Evolutionary conservation across 1,140 invertebrate species (phyloP).

Genomic region (Papilio helenus): DNA sequence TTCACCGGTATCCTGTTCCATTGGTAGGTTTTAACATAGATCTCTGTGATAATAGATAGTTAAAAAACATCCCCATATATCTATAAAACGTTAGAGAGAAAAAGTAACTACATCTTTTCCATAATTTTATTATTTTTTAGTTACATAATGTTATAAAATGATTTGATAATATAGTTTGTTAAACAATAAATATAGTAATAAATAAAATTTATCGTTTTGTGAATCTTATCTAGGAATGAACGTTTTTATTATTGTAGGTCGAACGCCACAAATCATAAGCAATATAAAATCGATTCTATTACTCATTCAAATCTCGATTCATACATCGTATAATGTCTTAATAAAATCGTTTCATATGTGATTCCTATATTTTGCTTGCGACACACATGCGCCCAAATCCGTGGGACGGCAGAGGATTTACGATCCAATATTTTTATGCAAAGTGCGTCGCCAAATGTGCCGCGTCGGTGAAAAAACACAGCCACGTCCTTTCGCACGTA

Average conservation of each 20-base stretch:
- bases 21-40: conserved; percentile 21
- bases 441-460: conserved; percentile 82
- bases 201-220: neutral
- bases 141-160: no score
- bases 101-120: no score
- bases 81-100: neutral
- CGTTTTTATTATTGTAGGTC: neutral
- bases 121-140: no score
- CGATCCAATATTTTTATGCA: conserved; percentile 82
- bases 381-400: conserved; percentile 72
- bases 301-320: conserved; percentile 66
- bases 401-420: conserved; percentile 71
- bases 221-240: neutral
- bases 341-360: conserved; percentile 70
- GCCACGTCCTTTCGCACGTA: conserved; percentile 78
- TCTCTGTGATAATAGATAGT: neutral
- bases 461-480: conserved; percentile 73
- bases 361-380: conserved; percentile 68
- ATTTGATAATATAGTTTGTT: neutral
- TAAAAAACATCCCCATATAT: neutral
- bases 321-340: conserved; percentile 56
- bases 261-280: conserved; percentile 45
- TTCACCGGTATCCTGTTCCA: conserved; percentile 27
- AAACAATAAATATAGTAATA: neutral
- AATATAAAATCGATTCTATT: conserved; percentile 47